phyloP scores from a whole-genome alignment of 1,140 invertebrate species.

The Pachyrhynchus sulphureomaculatus region DNA sequence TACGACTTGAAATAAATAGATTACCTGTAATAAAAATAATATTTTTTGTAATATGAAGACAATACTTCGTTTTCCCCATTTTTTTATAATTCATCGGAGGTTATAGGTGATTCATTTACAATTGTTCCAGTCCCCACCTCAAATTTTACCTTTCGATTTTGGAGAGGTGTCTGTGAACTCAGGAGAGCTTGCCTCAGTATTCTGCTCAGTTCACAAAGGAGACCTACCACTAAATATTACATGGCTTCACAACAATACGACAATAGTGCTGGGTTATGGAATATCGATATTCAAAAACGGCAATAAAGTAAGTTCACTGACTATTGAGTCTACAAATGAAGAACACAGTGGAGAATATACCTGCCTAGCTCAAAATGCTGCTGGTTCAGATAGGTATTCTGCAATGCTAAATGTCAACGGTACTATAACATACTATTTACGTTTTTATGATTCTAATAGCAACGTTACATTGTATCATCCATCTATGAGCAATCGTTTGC shows the following conservation, averaged over 20 bases:
- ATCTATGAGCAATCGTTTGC: constrained; percentile 23
- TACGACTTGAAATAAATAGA: too few relatives aligned
- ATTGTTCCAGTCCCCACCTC: constrained; percentile 75
- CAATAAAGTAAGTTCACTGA: constrained; percentile 74
- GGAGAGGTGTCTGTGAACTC: constrained; percentile 78
- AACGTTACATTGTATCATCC: constrained; percentile 29
- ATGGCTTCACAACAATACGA: constrained; percentile 74
- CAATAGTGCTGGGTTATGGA: constrained; percentile 64
- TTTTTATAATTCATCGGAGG: constrained; percentile 59
- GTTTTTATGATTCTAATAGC: not conserved
- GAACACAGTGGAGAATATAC: constrained; percentile 79
- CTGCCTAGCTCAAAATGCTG: constrained; percentile 74
- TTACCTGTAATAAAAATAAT: too few relatives aligned
- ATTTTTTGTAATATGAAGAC: too few relatives aligned
- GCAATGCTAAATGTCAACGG: constrained; percentile 73
- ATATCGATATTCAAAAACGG: constrained; percentile 72
- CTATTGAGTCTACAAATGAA: constrained; percentile 74
- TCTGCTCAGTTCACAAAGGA: constrained; percentile 75
- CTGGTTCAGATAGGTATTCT: constrained; percentile 69
- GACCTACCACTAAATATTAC: constrained; percentile 73
- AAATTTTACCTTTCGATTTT: constrained; percentile 75
- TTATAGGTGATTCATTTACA: constrained; percentile 34
- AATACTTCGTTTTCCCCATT: too few relatives aligned
- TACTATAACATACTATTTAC: constrained; percentile 46
- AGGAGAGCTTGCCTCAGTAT: constrained; percentile 74